Base-by-base conservation (phyloP, 1,140 invertebrate species). In the Calycopis cecrops region DNA sequence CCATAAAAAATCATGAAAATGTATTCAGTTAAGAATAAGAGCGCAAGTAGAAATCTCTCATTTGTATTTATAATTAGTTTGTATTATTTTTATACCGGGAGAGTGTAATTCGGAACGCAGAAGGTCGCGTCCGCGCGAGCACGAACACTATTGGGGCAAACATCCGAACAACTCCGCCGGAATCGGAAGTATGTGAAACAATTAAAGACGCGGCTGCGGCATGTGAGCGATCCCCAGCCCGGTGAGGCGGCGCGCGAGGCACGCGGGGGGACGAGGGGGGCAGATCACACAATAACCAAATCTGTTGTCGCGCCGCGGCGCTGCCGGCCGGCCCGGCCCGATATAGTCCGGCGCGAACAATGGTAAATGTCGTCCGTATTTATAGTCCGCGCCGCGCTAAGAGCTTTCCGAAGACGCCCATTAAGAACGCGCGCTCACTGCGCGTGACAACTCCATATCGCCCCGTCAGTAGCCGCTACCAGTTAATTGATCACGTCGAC, bases 321-420 rank as follows among this genome's bases (percentile, higher is more conserved):
- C 35, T 28, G 44, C 48, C 35, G 51, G 28, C 52, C 21, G 2
- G 2, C 21, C 44, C 9, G 51, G 59, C 61, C 65, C 56, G 65
- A 67, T 64, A 61, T 67, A 67, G 65, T 67, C 60, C 52, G 55
- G 56, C 60, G 58, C 60, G 52, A 67, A 67, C 65, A 65, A 60
- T 57, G 62, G 57, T 64, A 68, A 62, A 65, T 68, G 60, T 65
- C 65, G 59, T 49, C 35, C 48, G 54, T 67, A 67, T 67, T 64
- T 67, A 62, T 64, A 64, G 62, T 62, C 37, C 16, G 53, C 38
- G 52, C 37, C 59, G 47, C 38, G 12, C 51, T 53, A 53, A 53
- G 42, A 53, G 51, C 51, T 53, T 53, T 53, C 40, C 42, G 33
- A 53, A 33, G 40, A 21, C 38, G 18, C 33, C 35, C 38, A 53